These are phyloP conservation scores for Chrysotoxum bicinctum DNA, from an alignment of 2,888 invertebrate species.

Conservation along the genomic window DNA sequence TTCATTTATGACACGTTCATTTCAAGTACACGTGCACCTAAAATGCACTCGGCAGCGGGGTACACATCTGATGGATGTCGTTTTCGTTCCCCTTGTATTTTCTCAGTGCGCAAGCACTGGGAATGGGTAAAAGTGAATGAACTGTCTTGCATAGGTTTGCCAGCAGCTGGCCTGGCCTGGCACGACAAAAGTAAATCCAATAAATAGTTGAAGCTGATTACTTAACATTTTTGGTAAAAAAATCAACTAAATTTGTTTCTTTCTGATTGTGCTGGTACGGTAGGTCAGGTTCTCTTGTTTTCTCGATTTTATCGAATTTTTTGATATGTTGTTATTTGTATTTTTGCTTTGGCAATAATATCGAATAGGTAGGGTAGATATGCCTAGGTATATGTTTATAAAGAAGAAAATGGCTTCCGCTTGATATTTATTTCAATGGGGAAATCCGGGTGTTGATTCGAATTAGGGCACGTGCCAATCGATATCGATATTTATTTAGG, in stretches of 20 bases:
- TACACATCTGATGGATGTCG: conserved; percentile 28
- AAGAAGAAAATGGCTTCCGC: background rate
- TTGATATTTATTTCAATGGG: background rate
- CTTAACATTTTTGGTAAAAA: background rate
- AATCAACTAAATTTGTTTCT: background rate
- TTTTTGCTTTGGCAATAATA: background rate
- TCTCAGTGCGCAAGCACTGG: conserved; percentile 51
- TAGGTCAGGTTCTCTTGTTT: conserved; percentile 47
- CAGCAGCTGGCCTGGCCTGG: conserved; percentile 13
- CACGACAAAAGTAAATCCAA: background rate
- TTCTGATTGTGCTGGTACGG: background rate
- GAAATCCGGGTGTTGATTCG: background rate
- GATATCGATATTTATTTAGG: conserved; percentile 3
- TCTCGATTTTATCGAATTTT: conserved; percentile 14
- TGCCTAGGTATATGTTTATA: too few relatives aligned
- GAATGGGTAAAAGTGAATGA: conserved; percentile 53
- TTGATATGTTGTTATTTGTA: background rate
- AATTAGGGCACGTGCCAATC: background rate
- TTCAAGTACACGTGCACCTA: conserved; percentile 57
- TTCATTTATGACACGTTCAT: conserved; percentile 37
- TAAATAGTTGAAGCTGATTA: conserved; percentile 16
- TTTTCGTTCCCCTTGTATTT: conserved; percentile 1
- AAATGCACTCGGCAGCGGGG: conserved; percentile 55
- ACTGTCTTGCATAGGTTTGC: conserved; percentile 21
- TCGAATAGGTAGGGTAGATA: background rate